Base-by-base conservation (phyloP, 2,113 vertebrate genomes). In the Tetrax tetrax region DNA sequence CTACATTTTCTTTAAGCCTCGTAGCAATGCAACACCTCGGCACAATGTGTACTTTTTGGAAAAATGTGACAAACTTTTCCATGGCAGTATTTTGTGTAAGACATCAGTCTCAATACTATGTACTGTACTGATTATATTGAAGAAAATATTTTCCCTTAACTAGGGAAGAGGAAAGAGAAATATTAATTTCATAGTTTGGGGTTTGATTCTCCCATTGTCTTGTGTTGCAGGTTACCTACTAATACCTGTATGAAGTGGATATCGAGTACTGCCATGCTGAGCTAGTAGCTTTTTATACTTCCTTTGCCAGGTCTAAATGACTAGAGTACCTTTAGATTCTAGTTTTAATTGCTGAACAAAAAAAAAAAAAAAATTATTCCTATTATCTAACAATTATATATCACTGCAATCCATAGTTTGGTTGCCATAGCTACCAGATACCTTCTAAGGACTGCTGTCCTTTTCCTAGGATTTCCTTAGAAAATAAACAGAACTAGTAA, bases 391-490 rank as follows among this genome's bases (percentile, higher is more conserved):
- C 51, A 63, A 84, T 86, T 90, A 89, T 50, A 37, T 71, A 72
- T 31, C 24, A 27, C 53, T 78, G 65, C 14, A 75, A 25, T 75
- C 28, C 35, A 57, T 53, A 56, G 28, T 47, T 70, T 68, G 24
- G 87, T 93, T 94, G 65, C 53, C 53, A 85, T 54, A 75, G 78
- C n/a, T 84, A 87, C 91, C 47, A 61, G 43, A 51, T 94, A 87
- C 56, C 69, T 89, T 33, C 29, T 84, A 51, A 80, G 21, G 33
- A n/a, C 61, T 76, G 21, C 28, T 83, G 65, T 51, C 7, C 14
- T 96, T 75, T 91, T 63, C 38, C 57, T 53, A n/a, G 19, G 45
- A 69, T 56, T 64, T 68, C 25, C 48, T 68, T 51, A 76, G 69
- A 84, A 94, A 60, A 70, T 45, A 69, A 87, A 47, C 4, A 84